A percentile compares a stretch with the other conserved stretches of the same genome.
Evolutionary conservation across 2,797 vertebrate species (phyloP).

Genomic region (Esox masquinongy): DNA sequence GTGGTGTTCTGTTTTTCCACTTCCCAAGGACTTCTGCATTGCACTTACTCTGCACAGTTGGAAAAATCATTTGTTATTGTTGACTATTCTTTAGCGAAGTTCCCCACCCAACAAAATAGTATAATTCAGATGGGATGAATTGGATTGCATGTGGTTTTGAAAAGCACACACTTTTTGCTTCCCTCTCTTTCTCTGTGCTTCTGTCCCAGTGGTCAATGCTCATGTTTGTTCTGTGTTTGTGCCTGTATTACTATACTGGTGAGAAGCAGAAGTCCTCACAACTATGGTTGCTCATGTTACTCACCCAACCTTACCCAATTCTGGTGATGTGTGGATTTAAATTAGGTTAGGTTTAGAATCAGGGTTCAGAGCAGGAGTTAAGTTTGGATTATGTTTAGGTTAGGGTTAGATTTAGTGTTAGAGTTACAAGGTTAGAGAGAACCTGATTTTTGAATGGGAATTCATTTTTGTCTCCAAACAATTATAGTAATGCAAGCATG

Average conservation of each 20-base stretch:
- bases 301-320: too few relatives aligned
- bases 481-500: constrained; percentile 3
- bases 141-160: constrained; percentile 16
- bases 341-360: too few relatives aligned
- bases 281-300: too few relatives aligned
- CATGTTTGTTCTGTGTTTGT: too few relatives aligned
- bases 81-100: constrained; percentile 32
- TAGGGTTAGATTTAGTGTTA: too few relatives aligned
- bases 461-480: too few relatives aligned
- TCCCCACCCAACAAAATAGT: background rate
- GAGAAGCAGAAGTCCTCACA: too few relatives aligned
- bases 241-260: background rate
- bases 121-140: background rate
- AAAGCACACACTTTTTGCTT: background rate
- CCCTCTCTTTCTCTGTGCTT: background rate
- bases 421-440: too few relatives aligned
- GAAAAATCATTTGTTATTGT: constrained; percentile 30
- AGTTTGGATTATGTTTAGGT: too few relatives aligned
- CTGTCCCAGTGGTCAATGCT: background rate
- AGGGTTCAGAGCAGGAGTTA: too few relatives aligned
- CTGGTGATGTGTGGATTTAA: too few relatives aligned
- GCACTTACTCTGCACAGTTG: constrained; percentile 16
- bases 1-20: constrained; percentile 3
- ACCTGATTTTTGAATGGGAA: too few relatives aligned
- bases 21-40: constrained; percentile 9